These are phyloP conservation scores for Chirona hameri DNA, from an alignment of 2,888 invertebrate species.

Conservation along the genomic window DNA sequence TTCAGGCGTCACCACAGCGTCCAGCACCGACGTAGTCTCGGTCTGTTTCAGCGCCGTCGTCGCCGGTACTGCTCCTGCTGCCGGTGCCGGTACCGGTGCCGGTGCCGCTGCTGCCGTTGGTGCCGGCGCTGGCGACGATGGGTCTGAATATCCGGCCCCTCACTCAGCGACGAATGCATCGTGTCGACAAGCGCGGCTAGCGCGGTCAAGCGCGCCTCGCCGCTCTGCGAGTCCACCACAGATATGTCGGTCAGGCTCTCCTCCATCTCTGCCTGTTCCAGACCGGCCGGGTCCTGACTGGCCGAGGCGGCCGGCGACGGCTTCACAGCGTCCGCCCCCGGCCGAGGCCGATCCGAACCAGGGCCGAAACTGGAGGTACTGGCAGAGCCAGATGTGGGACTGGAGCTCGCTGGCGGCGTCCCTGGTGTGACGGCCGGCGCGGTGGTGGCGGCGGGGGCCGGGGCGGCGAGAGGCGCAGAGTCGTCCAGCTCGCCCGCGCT, in stretches of 20 bases:
- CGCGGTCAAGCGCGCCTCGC: conserved; percentile 33
- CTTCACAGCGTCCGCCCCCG: no score
- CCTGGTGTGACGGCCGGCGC: neutral
- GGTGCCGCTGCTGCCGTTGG: conserved; percentile 5
- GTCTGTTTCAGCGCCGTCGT: neutral
- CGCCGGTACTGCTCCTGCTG: neutral
- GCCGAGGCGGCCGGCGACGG: no score
- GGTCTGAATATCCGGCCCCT: neutral
- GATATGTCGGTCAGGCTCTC: conserved; percentile 27
- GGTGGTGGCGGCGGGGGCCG: neutral
- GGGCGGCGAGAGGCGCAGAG: neutral
- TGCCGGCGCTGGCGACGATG: neutral
- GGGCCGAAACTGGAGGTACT: no score
- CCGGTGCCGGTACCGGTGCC: neutral
- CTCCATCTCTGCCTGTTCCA: conserved; percentile 27
- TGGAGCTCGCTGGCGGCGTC: neutral
- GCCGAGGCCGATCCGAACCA: no score
- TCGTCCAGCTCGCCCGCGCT: neutral
- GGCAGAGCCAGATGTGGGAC: no score
- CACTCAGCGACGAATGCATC: conserved; percentile 33
- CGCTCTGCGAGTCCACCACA: conserved; percentile 36
- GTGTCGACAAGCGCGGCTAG: conserved; percentile 22
- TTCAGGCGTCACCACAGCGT: neutral
- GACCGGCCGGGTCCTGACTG: conserved; percentile 29
- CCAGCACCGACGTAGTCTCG: neutral